Percentiles rank a stretch among this genome's conserved stretches.
phyloP scores from a whole-genome alignment of 2,113 vertebrate species.

The Syrmaticus mikado region DNA sequence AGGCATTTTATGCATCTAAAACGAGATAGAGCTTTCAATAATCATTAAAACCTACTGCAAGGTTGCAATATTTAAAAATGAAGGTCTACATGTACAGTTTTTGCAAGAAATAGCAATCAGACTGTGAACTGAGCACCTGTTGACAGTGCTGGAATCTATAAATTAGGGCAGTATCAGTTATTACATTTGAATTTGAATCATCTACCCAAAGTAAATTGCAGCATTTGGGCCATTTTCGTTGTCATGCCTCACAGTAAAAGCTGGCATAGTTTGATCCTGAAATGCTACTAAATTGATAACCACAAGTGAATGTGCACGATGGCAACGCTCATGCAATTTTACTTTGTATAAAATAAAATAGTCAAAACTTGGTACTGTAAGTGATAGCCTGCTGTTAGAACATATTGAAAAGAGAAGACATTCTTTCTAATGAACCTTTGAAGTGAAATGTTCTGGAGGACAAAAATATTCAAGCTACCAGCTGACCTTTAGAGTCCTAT shows the following conservation, averaged over 20 bases:
- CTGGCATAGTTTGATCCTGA: slow-evolving; percentile 67
- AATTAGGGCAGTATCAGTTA: slow-evolving; percentile 67
- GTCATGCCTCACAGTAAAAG: slow-evolving; percentile 53
- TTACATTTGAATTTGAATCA: slow-evolving; percentile 76
- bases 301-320: slow-evolving; percentile 54
- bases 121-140: slow-evolving; percentile 65
- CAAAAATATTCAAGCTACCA: slow-evolving; percentile 77
- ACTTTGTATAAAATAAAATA: slow-evolving; percentile 72
- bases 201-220: slow-evolving; percentile 61
- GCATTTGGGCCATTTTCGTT: slow-evolving; percentile 52
- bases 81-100: slow-evolving; percentile 16
- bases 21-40: slow-evolving; percentile 54
- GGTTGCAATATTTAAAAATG: slow-evolving; percentile 59
- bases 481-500: slow-evolving; percentile 78
- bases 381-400: slow-evolving; percentile 75
- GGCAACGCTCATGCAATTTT: slow-evolving; percentile 60
- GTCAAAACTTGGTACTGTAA: slow-evolving; percentile 61
- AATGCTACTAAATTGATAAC: slow-evolving; percentile 74
- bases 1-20: slow-evolving; percentile 40
- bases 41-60: slow-evolving; percentile 41
- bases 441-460: slow-evolving; percentile 76
- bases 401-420: slow-evolving; percentile 71
- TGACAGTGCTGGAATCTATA: slow-evolving; percentile 47
- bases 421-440: slow-evolving; percentile 76
- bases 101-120: slow-evolving; percentile 42